Evolutionary conservation across 2,113 vertebrate species (phyloP).

Genomic region (Oryzias melastigma): DNA sequence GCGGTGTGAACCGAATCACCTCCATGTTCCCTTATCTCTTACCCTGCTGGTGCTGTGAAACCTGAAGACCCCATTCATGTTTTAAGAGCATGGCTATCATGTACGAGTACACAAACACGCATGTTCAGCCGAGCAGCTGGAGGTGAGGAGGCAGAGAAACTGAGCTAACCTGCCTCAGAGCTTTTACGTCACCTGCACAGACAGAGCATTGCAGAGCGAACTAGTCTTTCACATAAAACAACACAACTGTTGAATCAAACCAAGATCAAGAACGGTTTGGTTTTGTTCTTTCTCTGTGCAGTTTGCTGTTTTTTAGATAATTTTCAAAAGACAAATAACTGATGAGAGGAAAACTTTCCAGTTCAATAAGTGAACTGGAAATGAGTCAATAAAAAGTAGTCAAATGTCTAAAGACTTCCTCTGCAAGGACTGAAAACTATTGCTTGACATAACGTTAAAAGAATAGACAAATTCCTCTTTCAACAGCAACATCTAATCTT

Average conservation of each 20-base stretch:
- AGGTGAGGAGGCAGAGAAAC: conserved; percentile 25
- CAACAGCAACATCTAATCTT: too few species aligned
- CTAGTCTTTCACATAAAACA: not conserved
- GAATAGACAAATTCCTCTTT: too few species aligned
- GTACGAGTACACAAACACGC: conserved; percentile 43
- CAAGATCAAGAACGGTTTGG: too few species aligned
- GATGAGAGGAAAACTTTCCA: too few species aligned
- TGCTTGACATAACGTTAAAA: too few species aligned
- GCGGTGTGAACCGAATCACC: conserved; percentile 43
- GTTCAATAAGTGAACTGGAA: too few species aligned
- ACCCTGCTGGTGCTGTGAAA: conserved; percentile 22
- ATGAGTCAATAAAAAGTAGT: too few species aligned
- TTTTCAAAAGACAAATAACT: too few species aligned
- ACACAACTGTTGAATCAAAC: not conserved
- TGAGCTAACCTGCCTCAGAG: conserved; percentile 16
- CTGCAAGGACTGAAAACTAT: too few species aligned
- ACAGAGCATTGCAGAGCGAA: not conserved
- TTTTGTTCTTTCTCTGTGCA: too few species aligned
- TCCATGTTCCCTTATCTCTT: conserved; percentile 1
- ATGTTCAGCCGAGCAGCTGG: conserved; percentile 23
- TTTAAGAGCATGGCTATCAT: conserved; percentile 29
- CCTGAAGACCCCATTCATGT: conserved; percentile 21
- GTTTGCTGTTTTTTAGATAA: too few species aligned
- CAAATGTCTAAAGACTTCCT: too few species aligned
- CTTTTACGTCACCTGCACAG: conserved; percentile 1